Base-by-base conservation (phyloP, 2,888 invertebrate genomes). In the Drosophila meridionalis region DNA sequence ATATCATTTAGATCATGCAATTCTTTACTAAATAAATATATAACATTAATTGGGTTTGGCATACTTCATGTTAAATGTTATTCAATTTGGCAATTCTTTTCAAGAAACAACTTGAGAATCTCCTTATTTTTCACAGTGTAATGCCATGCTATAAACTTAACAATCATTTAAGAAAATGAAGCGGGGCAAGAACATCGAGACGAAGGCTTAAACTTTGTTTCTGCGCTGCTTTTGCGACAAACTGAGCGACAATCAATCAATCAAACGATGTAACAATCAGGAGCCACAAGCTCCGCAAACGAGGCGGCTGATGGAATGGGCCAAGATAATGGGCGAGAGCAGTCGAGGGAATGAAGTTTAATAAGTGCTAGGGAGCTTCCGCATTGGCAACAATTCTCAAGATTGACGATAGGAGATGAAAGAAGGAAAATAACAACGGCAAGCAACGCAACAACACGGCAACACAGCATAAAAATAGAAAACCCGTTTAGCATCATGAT, bases 251-350 rank as follows among this genome's bases (percentile, higher is more conserved):
- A 78, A 75, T 74, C 81, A 80, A 82, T 87, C 73, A 81, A 83
- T 82, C 85, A 80, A 80, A 82, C 89, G 81, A 76, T 81, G 69
- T 68, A 80, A 78, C 84, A 83, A 87, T 77, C 89, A 82, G 73
- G 70, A 69, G 66, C 47, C 73, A 52, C 56, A 58, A 60, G 43
- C 34, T 11, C 4, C n/a, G 36, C 36, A 36, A 56, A 36, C 58
- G 59, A 57, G 52, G 36, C 52, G 43, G 57, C 26, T 7, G 36
- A 69, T 68, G 59, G 75, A 83, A 47, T 28, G 83, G 73, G 69
- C 20, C 8, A 45, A 55, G 63, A 64, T 55, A 70, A 69, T 63
- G 65, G 58, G 57, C 50, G 60, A 40, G 62, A 55, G 36, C 40
- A 40, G 69, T 30, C 65, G 45, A 59, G n/a, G 34, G 59, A 68